Base-by-base conservation (phyloP, 2,888 invertebrate species). In the Rhopalosiphum nymphaeae region DNA sequence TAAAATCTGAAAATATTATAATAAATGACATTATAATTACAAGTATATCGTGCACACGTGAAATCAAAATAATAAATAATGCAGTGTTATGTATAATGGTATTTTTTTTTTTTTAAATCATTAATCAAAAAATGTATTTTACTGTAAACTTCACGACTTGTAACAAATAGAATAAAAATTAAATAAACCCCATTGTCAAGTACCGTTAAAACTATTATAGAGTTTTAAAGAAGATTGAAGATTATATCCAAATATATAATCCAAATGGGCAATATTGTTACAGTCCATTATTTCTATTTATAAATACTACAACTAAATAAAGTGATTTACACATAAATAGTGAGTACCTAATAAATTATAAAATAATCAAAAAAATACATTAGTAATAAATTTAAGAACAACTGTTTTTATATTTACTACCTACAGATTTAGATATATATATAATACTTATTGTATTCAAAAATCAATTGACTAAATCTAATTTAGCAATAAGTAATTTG, bases 51-150 rank as follows among this genome's bases (percentile, higher is more conserved):
- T 67, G 10, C n/a, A 67, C 25, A 16, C 16, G 5, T n/a, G 5
- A n/a, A 67, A n/a, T 67, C 16, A 67, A 67, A 67, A 67, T 67
- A 67, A 67, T 67, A 67, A 67, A n/a, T n/a, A 67, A 67, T n/a
- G 4, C 13, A n/a, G 5, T 67, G n/a, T 67, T 67, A 16, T 67
- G 16, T 67, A 61, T 29, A 5, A 16, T 67, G 67, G 16, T 4
- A 67, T 67, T 67, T 67, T 13, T 67, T 67, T 67, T 13, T 67
- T 67, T n/a, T 29, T 11, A n/a, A 53, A 53, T 53, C n/a, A 67
- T 67, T 29, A 87, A n/a, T 87, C n/a, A 87, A 42, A 78, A 78
- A 25, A 10, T 42, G 21, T 36, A 84, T 84, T 84, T 10, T 9
- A 42, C 84, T 42, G 16, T n/a, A 84, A 42, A 25, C n/a, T 42